Conservation (phyloP, 92 coral and sea anemone genomes). For the Bergia puertoricense region DNA sequence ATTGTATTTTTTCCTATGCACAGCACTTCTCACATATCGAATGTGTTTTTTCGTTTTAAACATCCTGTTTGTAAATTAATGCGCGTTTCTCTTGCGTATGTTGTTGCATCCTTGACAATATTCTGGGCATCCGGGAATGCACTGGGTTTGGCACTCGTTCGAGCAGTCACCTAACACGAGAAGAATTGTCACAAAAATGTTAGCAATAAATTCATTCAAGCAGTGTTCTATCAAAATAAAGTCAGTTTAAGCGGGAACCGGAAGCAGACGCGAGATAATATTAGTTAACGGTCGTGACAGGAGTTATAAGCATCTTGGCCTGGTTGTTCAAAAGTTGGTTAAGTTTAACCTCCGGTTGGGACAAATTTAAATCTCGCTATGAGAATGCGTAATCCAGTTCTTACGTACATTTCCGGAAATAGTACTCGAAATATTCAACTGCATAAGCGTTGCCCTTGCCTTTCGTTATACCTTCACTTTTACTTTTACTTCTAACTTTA, state of each 20-base stretch:
- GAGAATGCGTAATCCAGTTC: no score
- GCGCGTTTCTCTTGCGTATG: background rate
- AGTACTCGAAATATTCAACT: no score
- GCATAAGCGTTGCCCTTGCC: no score
- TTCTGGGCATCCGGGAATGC: constrained; percentile 45
- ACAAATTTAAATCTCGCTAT: no score
- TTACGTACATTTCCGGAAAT: no score
- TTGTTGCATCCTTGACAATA: constrained; percentile 23
- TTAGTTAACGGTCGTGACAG: background rate
- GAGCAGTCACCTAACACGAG: constrained; percentile 8
- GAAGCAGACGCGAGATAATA: background rate
- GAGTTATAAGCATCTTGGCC: background rate
- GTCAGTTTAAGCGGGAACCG: background rate
- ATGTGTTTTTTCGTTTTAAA: background rate
- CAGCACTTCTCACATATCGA: background rate
- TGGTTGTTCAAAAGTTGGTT: background rate
- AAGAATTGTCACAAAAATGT: background rate
- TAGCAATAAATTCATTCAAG: background rate
- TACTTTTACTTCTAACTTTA: no score
- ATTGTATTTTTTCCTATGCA: no score
- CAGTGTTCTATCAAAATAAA: background rate
- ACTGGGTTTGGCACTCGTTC: constrained; percentile 36
- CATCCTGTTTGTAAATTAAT: background rate
- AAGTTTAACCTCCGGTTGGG: no score
- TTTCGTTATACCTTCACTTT: no score